These are phyloP conservation scores for Umimayanthus kanabou DNA, from an alignment of 92 coral and sea anemone genomes.

Conservation along the genomic window DNA sequence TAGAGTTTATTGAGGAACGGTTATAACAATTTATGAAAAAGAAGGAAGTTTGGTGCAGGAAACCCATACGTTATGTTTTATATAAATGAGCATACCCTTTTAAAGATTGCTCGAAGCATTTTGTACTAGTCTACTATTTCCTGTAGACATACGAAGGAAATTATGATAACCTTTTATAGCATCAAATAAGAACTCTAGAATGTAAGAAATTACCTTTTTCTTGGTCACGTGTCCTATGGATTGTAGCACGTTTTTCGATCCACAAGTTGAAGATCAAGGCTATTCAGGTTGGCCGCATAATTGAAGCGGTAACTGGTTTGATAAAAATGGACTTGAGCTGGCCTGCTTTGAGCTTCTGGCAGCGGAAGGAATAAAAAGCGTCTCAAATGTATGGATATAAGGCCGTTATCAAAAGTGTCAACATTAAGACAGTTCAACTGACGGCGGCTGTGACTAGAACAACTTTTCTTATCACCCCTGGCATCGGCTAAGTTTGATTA, in stretches of 20 bases:
- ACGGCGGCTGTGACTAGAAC: neutral
- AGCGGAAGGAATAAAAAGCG: neutral
- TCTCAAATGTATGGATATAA: neutral
- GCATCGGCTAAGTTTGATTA: neutral
- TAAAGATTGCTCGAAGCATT: neutral
- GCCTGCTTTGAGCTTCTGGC: neutral
- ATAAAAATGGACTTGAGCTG: neutral
- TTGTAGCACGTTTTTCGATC: neutral
- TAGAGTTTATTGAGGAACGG: no score
- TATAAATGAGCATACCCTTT: neutral
- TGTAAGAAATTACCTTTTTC: neutral
- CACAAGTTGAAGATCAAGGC: neutral
- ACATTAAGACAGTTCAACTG: neutral
- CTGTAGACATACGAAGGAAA: neutral
- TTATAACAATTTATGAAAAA: no score
- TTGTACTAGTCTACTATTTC: neutral
- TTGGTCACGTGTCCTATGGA: neutral
- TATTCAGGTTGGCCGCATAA: neutral
- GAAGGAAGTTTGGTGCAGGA: neutral
- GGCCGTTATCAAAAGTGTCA: neutral
- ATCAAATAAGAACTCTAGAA: no score
- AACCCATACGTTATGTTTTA: no score
- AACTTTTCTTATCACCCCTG: neutral
- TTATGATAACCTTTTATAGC: neutral
- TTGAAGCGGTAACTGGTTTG: neutral